A percentile compares a stretch with the other conserved stretches of the same genome.
phyloP scores from a whole-genome alignment of 2,888 invertebrate species.

The Harpalus rubripes region DNA sequence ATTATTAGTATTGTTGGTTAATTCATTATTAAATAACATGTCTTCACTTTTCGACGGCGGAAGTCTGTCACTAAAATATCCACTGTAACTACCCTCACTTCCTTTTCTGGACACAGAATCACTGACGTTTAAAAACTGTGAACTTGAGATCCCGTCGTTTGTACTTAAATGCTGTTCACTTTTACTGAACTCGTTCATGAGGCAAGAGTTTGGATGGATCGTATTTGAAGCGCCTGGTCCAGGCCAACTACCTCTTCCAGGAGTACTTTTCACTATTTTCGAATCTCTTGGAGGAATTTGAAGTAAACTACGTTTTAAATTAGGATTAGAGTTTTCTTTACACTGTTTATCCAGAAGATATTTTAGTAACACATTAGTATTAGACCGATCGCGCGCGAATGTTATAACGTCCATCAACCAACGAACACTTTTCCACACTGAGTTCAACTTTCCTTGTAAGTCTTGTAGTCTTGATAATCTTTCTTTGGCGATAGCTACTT shows the following conservation, averaged over 20 bases:
- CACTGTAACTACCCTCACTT: conserved; percentile 75
- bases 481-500: conserved; percentile 92
- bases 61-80: conserved; percentile 78
- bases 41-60: conserved; percentile 91
- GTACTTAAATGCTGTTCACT: conserved; percentile 88
- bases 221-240: conserved; percentile 84
- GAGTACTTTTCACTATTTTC: conserved; percentile 87
- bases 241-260: conserved; percentile 92
- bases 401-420: conserved; percentile 98
- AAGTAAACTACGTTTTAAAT: conserved; percentile 80
- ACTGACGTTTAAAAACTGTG: conserved; percentile 80
- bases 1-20: conserved; percentile 68
- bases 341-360: conserved; percentile 75
- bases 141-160: conserved; percentile 79
- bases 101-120: conserved; percentile 75
- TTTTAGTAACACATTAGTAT: conserved; percentile 74
- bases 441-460: conserved; percentile 91
- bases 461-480: conserved; percentile 90
- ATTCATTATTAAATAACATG: conserved; percentile 79
- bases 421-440: conserved; percentile 94
- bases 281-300: conserved; percentile 86
- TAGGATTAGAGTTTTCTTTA: conserved; percentile 72
- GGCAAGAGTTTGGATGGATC: conserved; percentile 76
- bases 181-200: conserved; percentile 87
- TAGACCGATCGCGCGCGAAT: conserved; percentile 91